phyloP scores from a whole-genome alignment of 2,888 invertebrate species.

The Dicyrtomina minuta region DNA sequence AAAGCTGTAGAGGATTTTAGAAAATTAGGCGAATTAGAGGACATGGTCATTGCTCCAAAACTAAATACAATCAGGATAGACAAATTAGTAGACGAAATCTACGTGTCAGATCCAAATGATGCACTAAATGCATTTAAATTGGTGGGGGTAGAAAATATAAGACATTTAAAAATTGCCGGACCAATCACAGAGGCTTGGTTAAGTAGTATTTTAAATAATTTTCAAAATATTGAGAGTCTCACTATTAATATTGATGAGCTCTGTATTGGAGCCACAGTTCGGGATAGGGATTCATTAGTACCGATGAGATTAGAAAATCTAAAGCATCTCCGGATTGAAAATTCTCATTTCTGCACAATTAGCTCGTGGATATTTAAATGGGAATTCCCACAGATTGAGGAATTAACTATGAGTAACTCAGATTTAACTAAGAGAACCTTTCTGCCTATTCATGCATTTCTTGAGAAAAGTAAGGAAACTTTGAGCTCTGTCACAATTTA shows the following conservation, averaged over 20 bases:
- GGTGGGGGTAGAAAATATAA: too few species aligned
- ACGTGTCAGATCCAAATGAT: too few species aligned
- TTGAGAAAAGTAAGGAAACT: background rate
- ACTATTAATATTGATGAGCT: background rate
- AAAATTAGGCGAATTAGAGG: too few species aligned
- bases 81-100: too few species aligned
- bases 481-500: background rate
- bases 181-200: slow-evolving; percentile 1
- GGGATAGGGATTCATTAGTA: background rate
- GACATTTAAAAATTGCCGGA: background rate
- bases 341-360: background rate
- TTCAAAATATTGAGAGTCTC: background rate
- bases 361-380: background rate
- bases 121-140: too few species aligned
- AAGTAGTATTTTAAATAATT: background rate
- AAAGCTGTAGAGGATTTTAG: too few species aligned
- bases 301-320: background rate
- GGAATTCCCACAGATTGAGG: background rate
- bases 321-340: background rate
- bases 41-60: too few species aligned
- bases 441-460: background rate
- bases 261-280: background rate
- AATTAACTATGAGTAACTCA: background rate
- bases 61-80: too few species aligned
- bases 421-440: background rate